A percentile compares a stretch with the other conserved stretches of the same genome.
Evolutionary conservation across 2,797 vertebrate genomes (phyloP).

Genomic region (Spinibarbus caldwelli): DNA sequence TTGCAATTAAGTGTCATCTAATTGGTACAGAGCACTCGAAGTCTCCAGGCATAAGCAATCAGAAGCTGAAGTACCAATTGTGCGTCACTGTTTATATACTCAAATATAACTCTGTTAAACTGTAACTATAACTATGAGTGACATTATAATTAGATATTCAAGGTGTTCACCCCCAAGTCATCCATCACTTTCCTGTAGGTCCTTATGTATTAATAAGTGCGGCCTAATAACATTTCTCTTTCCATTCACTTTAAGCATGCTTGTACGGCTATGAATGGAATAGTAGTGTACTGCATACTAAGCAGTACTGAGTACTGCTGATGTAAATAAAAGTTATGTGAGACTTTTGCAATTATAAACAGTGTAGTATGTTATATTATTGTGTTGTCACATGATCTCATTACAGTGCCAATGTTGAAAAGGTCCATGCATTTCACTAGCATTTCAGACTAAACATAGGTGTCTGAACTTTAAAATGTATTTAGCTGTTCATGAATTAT

Average conservation of each 20-base stretch:
- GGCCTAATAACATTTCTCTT: neutral
- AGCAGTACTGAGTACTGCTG: neutral
- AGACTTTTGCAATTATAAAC: neutral
- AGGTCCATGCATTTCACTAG: neutral
- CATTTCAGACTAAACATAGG: neutral
- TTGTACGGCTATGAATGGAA: neutral
- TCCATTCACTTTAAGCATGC: neutral
- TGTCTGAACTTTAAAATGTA: neutral
- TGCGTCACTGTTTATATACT: constrained; percentile 25
- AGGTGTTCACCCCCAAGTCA: constrained; percentile 28
- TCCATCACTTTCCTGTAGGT: constrained; percentile 39
- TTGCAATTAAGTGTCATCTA: constrained; percentile 36
- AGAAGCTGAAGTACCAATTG: constrained; percentile 31
- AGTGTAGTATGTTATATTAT: neutral
- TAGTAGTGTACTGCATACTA: neutral
- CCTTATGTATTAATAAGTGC: constrained; percentile 15
- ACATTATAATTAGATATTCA: constrained; percentile 33
- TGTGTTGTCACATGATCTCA: neutral
- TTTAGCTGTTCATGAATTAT: neutral
- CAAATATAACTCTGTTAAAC: constrained; percentile 18
- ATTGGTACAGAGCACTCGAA: constrained; percentile 27
- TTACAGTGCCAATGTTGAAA: neutral
- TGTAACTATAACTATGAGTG: constrained; percentile 31
- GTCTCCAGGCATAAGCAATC: constrained; percentile 38
- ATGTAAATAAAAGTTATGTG: neutral